Percentiles rank a stretch among this genome's conserved stretches.
phyloP scores from a whole-genome alignment of 2,888 invertebrate genomes.

The Alloplasta piceator region DNA sequence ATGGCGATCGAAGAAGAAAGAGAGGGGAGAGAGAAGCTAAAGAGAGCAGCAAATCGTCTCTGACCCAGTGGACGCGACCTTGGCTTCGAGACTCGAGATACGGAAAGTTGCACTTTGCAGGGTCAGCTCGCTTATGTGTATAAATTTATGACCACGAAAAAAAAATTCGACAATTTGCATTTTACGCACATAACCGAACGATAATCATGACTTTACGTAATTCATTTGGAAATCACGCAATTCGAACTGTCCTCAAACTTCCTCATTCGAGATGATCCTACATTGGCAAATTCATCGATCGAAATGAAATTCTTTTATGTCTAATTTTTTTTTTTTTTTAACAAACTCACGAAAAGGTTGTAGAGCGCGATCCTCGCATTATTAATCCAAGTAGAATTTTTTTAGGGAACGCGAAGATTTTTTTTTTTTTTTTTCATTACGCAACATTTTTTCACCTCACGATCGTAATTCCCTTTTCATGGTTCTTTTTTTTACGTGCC shows the following conservation, averaged over 20 bases:
- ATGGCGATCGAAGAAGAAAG: conserved; percentile 42
- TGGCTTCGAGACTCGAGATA: conserved; percentile 68
- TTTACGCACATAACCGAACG: neutral
- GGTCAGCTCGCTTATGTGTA: conserved; percentile 44
- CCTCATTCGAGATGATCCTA: no score
- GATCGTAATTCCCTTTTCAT: conserved; percentile 63
- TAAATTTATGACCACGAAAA: neutral
- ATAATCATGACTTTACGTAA: conserved; percentile 34
- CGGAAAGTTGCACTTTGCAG: conserved; percentile 54
- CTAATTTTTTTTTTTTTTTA: neutral
- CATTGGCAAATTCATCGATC: no score
- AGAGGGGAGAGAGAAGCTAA: conserved; percentile 33
- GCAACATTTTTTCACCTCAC: neutral
- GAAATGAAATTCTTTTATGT: no score
- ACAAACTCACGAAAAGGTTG: conserved; percentile 7
- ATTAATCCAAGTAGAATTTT: neutral
- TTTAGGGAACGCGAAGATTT: conserved; percentile 17
- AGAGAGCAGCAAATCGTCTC: conserved; percentile 67
- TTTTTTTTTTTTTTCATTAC: neutral
- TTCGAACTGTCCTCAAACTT: neutral
- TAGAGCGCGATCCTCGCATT: neutral
- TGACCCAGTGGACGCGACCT: conserved; percentile 79
- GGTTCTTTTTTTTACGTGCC: conserved; percentile 30
- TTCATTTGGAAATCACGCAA: conserved; percentile 41
- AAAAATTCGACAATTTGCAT: conserved; percentile 38